Percentiles rank a stretch among this genome's conserved stretches.
These are phyloP conservation scores for Crocodylus rhombifer DNA, from an alignment of 2,797 vertebrate species.

Conservation along the genomic window DNA sequence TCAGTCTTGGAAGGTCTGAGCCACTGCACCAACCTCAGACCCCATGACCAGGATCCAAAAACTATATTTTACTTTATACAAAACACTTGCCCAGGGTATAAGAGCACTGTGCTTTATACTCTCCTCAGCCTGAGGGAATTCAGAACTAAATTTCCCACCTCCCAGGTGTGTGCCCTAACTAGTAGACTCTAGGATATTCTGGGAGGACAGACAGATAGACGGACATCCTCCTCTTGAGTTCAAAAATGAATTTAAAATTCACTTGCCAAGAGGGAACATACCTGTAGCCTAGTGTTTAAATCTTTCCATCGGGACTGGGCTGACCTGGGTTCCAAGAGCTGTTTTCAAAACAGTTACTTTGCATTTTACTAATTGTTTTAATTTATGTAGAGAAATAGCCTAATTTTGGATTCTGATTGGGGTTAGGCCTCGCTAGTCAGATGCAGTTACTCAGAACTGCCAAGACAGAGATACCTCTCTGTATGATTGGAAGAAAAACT, in stretches of 20 bases:
- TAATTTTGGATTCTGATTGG: background rate
- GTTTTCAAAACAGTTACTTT: background rate
- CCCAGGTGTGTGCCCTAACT: background rate
- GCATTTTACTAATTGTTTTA: background rate
- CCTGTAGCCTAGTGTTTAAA: background rate
- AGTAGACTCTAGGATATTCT: background rate
- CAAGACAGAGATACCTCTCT: background rate
- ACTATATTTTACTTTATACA: too few species aligned
- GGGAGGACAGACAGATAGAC: too few species aligned
- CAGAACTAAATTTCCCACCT: background rate
- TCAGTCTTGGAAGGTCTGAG: too few species aligned
- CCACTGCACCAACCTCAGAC: too few species aligned
- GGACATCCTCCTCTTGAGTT: too few species aligned
- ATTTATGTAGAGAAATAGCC: constrained; percentile 4
- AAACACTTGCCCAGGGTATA: background rate
- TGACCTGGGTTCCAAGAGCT: background rate
- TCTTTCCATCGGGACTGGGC: background rate
- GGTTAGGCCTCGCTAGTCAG: background rate
- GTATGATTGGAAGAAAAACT: background rate
- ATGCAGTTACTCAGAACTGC: background rate
- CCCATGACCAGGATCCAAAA: too few species aligned
- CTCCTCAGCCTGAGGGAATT: too few species aligned
- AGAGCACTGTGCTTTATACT: too few species aligned
- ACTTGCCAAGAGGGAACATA: background rate
- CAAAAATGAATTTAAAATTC: too few species aligned